Percentiles rank a stretch among this genome's conserved stretches.
These are phyloP conservation scores for Graptemys geographica DNA, from an alignment of 2,797 vertebrate genomes.

Conservation along the genomic window DNA sequence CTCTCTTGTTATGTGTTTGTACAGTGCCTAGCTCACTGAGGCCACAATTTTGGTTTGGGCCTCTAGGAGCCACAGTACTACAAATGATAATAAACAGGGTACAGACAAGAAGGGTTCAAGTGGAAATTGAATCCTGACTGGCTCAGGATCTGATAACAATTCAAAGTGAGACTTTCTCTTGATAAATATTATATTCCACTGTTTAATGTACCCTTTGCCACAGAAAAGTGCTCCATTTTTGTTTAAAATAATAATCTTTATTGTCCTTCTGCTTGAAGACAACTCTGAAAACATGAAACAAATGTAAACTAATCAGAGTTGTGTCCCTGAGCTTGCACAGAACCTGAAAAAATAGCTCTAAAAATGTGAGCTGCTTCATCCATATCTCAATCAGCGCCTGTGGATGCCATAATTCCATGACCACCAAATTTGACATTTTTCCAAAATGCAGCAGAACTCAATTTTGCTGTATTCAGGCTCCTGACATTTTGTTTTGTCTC, in stretches of 20 bases:
- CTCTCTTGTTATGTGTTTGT: no score
- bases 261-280: neutral
- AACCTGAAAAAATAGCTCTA: neutral
- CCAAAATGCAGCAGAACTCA: neutral
- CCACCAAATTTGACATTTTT: accelerated
- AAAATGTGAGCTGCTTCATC: neutral
- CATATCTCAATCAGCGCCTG: neutral
- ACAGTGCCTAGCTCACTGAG: no score
- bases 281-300: neutral
- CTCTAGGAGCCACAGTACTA: no score
- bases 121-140: no score
- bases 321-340: neutral
- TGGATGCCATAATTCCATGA: neutral
- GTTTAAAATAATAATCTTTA: neutral
- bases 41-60: no score
- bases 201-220: neutral
- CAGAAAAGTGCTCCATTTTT: accelerated
- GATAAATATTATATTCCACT: neutral
- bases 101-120: no score
- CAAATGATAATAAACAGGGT: no score
- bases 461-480: neutral
- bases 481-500: neutral
- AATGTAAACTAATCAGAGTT: neutral
- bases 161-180: neutral
- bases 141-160: neutral